Base-by-base conservation (phyloP, 2,888 invertebrate genomes). In the Acrobasis suavella region DNA sequence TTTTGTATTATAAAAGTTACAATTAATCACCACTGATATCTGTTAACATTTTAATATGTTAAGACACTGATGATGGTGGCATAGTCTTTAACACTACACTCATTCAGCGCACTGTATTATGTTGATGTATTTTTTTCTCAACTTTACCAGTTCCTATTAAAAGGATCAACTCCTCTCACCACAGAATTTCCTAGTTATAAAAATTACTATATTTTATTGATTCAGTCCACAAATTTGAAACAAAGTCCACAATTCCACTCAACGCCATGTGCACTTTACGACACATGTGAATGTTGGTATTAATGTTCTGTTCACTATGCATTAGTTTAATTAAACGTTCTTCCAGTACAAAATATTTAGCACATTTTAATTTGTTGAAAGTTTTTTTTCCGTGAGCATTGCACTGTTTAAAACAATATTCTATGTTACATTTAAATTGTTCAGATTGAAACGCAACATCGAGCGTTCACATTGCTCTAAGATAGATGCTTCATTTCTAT, bases 211-310 rank as follows among this genome's bases (percentile, higher is more conserved):
- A 87, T 83, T 85, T 83, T 78, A 84, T 85, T 82, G 82, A 86
- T 86, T 90, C 82, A 89, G 91, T 92, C 89, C 92, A 91, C 90
- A 83, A 91, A 91, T 91, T 92, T 91, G 86, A 90, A 91, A 91
- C 81, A 85, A 90, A 90, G 92, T 92, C 87, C 91, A 91, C 91
- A 84, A 87, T 86, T 86, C 78, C 87, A 90, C 89, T 82, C 82
- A 75, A 73, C 77, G 76, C 78, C 85, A 78, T 78, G 78, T 76
- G 75, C 76, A 78, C 74, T 46, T 70, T 72, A 75, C 73, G 76
- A 72, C 84, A 80, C 81, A 83, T 79, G 79, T 79, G 78, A 83
- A 78, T 75, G 76, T 84, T 81, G 83, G 78, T 83, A 82, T 76
- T 82, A 89, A 89, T 80, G 89, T 91, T 87, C 89, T 81, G 89